phyloP scores from a whole-genome alignment of 2,113 vertebrate species.

The Oplegnathus fasciatus region DNA sequence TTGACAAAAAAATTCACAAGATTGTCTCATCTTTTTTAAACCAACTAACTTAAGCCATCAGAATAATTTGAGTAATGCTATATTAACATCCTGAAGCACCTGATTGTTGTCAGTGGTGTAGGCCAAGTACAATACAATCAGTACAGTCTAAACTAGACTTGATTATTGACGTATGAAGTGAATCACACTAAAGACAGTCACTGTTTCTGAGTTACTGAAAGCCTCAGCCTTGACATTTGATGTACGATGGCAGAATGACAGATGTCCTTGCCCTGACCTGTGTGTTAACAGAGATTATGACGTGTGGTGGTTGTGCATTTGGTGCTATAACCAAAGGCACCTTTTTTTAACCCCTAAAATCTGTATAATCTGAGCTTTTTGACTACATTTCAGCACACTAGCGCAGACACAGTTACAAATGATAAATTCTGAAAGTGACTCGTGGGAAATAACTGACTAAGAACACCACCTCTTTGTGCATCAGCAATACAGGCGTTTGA shows the following conservation, averaged over 20 bases:
- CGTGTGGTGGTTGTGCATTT: neutral
- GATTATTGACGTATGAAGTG: neutral
- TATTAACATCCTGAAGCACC: neutral
- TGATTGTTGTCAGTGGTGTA: neutral
- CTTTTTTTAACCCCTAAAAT: neutral
- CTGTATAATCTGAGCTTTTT: neutral
- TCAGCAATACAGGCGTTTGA: neutral
- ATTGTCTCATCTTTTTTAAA: neutral
- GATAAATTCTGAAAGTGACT: neutral
- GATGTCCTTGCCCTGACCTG: constrained; percentile 28
- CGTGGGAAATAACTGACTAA: neutral
- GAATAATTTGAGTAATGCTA: neutral
- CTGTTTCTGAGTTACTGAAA: neutral
- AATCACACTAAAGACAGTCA: neutral
- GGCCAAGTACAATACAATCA: neutral
- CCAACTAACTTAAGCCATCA: too few species aligned
- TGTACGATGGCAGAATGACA: constrained; percentile 35
- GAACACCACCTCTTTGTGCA: neutral
- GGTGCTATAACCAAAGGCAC: neutral
- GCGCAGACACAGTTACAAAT: too few species aligned
- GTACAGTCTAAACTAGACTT: neutral
- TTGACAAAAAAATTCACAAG: too few species aligned
- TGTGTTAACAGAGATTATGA: neutral
- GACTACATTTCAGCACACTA: neutral
- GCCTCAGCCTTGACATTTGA: constrained; percentile 24